phyloP scores from a whole-genome alignment of 2,113 vertebrate genomes.

The Vicugna pacos region DNA sequence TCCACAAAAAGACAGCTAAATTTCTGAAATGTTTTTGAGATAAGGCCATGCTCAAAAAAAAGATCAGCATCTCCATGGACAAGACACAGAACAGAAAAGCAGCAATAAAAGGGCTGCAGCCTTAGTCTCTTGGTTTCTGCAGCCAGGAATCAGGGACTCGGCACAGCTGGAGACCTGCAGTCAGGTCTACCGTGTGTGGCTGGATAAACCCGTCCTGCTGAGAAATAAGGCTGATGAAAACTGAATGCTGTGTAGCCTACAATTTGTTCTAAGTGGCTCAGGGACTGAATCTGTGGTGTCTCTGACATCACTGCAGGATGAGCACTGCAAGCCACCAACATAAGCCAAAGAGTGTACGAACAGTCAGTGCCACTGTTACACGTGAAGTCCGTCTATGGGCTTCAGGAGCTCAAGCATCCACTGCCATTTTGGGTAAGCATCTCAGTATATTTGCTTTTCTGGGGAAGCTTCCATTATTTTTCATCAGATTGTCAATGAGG shows the following conservation, averaged over 20 bases:
- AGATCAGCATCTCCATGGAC: background rate
- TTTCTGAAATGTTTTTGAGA: background rate
- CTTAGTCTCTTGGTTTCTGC: background rate
- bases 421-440: background rate
- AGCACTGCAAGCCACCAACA: background rate
- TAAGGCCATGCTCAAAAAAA: background rate
- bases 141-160: background rate
- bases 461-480: background rate
- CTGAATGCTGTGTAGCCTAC: background rate
- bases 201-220: background rate
- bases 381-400: background rate
- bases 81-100: background rate
- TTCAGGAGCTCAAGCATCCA: background rate
- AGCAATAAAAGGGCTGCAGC: too few relatives aligned
- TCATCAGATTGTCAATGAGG: background rate
- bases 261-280: background rate
- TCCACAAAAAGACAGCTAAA: background rate
- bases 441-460: background rate
- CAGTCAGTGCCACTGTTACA: background rate
- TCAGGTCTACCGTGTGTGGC: too few relatives aligned
- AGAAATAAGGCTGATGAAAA: background rate
- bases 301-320: background rate
- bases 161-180: rapidly evolving
- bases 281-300: background rate
- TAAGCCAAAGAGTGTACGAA: background rate